Evolutionary conservation across 2,888 invertebrate species (phyloP).

Genomic region (Calameuta pallipes): DNA sequence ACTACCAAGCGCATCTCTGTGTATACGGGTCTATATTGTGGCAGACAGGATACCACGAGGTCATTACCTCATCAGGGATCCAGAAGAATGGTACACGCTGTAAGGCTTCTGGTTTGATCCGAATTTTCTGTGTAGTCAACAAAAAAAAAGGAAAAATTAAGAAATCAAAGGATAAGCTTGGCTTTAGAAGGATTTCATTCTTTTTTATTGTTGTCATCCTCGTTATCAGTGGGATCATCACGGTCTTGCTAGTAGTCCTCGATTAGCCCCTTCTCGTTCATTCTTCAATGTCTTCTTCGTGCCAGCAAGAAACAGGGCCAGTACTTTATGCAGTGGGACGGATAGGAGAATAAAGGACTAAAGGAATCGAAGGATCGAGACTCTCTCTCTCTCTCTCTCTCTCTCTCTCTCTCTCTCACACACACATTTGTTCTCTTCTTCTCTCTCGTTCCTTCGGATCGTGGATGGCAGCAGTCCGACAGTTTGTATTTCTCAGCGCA

Average conservation of each 20-base stretch:
- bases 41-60: neutral
- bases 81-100: neutral
- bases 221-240: neutral
- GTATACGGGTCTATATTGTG: neutral
- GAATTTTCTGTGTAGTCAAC: neutral
- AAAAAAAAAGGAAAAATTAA: neutral
- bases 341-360: neutral
- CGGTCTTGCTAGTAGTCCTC: neutral
- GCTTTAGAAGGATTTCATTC: neutral
- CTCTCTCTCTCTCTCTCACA: neutral
- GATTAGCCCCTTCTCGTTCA: conserved; percentile 14
- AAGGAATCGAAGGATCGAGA: conserved; percentile 8
- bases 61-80: neutral
- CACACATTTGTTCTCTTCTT: neutral
- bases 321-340: conserved; percentile 3
- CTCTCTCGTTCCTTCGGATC: neutral
- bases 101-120: neutral
- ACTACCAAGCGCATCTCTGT: neutral
- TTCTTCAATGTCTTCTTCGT: conserved; percentile 49
- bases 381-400: neutral
- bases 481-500: conserved; percentile 29
- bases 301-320: conserved; percentile 15
- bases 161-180: neutral
- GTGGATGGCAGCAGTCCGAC: conserved; percentile 18
- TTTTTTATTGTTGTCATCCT: neutral